A percentile compares a stretch with the other conserved stretches of the same genome.
Conservation (phyloP, 2,888 invertebrate genomes). For the Cerceris rybyensis region DNA sequence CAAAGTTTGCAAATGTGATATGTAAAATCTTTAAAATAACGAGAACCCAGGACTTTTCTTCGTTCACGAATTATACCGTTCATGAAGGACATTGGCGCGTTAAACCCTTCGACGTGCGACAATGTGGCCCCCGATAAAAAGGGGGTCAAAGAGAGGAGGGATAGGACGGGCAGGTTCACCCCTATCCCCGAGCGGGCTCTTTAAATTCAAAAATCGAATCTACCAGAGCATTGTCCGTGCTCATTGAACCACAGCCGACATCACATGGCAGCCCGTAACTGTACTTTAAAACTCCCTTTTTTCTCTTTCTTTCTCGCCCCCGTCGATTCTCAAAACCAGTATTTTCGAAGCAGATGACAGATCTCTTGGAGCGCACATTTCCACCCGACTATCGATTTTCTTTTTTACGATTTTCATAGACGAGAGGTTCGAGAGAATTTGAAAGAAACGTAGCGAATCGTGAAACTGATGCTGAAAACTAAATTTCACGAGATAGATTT, state of each 20-base stretch:
- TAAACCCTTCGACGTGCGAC: conserved; percentile 73
- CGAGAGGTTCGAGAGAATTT: not conserved
- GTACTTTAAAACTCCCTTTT: conserved; percentile 64
- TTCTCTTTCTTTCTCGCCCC: conserved; percentile 20
- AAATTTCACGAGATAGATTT: too few species aligned
- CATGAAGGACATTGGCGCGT: conserved; percentile 58
- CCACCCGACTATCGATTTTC: not conserved
- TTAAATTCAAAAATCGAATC: conserved; percentile 81
- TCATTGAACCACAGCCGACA: conserved; percentile 71
- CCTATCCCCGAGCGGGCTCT: conserved; percentile 61
- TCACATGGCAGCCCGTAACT: conserved; percentile 70
- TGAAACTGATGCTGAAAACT: too few species aligned
- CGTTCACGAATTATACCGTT: not conserved
- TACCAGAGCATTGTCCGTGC: conserved; percentile 74
- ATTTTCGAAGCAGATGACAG: conserved; percentile 35
- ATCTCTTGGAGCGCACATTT: not conserved
- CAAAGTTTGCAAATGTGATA: too few species aligned
- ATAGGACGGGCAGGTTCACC: conserved; percentile 62
- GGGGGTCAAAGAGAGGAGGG: conserved; percentile 63
- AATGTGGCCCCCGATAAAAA: conserved; percentile 71
- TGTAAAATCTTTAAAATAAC: not conserved
- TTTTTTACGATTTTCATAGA: not conserved
- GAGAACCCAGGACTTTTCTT: not conserved
- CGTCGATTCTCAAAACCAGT: conserved; percentile 43
- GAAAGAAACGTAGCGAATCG: too few species aligned